Conservation (phyloP, 2,888 invertebrate genomes). For the Erynnis tages region DNA sequence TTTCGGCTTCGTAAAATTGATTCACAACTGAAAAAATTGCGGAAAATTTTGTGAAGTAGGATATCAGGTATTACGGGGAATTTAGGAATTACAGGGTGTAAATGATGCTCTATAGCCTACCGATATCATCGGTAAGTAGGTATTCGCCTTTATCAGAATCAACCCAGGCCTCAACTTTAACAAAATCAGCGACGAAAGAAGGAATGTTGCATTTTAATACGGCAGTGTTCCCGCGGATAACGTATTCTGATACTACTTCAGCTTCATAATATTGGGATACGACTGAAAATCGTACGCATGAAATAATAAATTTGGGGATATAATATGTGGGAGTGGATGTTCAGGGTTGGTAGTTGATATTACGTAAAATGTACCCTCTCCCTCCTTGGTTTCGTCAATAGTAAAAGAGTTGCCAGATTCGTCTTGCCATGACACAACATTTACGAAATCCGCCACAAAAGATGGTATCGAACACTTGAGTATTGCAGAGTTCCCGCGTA, state of each 20-base stretch:
- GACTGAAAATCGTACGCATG: constrained; percentile 81
- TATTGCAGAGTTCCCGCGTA: constrained; percentile 93
- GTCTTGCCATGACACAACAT: constrained; percentile 92
- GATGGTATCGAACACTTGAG: constrained; percentile 95
- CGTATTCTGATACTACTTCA: constrained; percentile 94
- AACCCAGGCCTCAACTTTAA: constrained; percentile 92
- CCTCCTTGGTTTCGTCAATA: constrained; percentile 55
- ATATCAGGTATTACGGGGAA: constrained; percentile 16
- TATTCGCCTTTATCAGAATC: constrained; percentile 86
- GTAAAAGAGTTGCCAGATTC: constrained; percentile 84
- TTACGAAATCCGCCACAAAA: constrained; percentile 95
- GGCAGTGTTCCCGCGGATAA: constrained; percentile 93
- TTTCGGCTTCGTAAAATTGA: constrained; percentile 94
- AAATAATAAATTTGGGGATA: constrained; percentile 22
- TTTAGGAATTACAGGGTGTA: constrained; percentile 5
- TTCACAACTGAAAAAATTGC: constrained; percentile 80
- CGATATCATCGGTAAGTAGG: constrained; percentile 86
- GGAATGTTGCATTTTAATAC: constrained; percentile 94
- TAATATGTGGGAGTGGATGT: constrained; percentile 22
- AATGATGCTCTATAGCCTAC: constrained; percentile 68
- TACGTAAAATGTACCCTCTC: constrained; percentile 53
- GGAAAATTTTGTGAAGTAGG: constrained; percentile 13
- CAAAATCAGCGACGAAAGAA: constrained; percentile 94
- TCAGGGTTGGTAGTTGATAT: constrained; percentile 13
- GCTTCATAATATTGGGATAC: constrained; percentile 94